Evolutionary conservation across 2,797 vertebrate species (phyloP).

Genomic region (Siniperca obscura): DNA sequence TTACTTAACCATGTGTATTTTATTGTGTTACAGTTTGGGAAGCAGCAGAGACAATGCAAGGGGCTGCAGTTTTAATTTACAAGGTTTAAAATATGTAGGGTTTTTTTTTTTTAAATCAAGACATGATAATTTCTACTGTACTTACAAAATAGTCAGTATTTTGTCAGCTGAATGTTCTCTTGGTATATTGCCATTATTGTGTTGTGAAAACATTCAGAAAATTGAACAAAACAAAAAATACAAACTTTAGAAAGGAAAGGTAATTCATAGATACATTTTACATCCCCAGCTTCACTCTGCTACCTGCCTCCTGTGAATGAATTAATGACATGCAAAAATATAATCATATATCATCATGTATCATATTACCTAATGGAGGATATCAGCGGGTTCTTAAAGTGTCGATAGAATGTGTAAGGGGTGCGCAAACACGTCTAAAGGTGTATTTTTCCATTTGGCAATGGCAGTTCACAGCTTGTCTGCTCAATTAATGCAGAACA

Average conservation of each 20-base stretch:
- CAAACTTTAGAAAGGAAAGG: background rate
- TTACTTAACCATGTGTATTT: conserved; percentile 47
- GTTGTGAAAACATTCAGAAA: background rate
- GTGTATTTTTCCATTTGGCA: conserved; percentile 21
- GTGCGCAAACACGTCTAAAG: conserved; percentile 11
- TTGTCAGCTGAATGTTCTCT: conserved; percentile 12
- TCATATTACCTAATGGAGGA: background rate
- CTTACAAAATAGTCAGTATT: background rate
- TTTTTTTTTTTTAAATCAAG: background rate
- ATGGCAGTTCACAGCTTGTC: conserved; percentile 24
- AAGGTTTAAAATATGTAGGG: background rate
- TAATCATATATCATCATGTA: background rate
- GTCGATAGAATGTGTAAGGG: background rate
- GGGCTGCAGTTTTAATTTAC: conserved; percentile 31
- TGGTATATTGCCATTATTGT: background rate
- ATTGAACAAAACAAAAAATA: background rate
- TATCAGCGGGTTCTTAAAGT: conserved; percentile 11
- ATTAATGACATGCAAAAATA: conserved; percentile 3
- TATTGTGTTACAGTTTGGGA: conserved; percentile 36
- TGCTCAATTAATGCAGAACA: conserved; percentile 9
- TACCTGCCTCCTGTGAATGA: background rate
- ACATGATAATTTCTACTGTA: conserved; percentile 1
- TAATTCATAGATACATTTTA: background rate
- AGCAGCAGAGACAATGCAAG: conserved; percentile 10
- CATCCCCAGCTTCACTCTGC: background rate